A percentile compares a stretch with the other conserved stretches of the same genome.
Conservation (phyloP, 2,797 vertebrate species). For the Rhinophrynus dorsalis region DNA sequence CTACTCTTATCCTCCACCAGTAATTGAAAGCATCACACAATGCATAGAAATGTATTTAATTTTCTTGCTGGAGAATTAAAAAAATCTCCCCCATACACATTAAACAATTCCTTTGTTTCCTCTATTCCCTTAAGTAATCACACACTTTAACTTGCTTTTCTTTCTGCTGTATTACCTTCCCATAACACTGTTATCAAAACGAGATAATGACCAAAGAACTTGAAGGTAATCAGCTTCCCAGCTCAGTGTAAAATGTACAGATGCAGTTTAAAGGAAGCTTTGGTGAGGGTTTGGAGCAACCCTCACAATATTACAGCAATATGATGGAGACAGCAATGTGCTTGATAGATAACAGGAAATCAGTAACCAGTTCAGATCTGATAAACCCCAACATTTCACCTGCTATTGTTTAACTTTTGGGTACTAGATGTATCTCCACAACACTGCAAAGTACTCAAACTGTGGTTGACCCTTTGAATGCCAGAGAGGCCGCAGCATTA, state of each 20-base stretch:
- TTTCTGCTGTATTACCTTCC: conserved; percentile 73
- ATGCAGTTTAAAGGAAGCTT: conserved; percentile 68
- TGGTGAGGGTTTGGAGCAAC: conserved; percentile 51
- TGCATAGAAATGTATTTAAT: neutral
- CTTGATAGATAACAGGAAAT: conserved; percentile 72
- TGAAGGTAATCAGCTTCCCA: conserved; percentile 72
- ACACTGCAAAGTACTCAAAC: too few species aligned
- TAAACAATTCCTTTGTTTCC: conserved; percentile 44
- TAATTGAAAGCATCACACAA: neutral
- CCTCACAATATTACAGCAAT: conserved; percentile 70
- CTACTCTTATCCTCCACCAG: too few species aligned
- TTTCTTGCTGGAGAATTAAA: neutral
- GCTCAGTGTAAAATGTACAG: conserved; percentile 69
- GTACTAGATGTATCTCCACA: too few species aligned
- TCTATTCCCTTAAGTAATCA: conserved; percentile 63
- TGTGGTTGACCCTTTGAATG: too few species aligned
- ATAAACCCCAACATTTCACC: conserved; percentile 69
- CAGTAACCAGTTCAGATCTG: conserved; percentile 63
- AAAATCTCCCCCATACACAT: conserved; percentile 32
- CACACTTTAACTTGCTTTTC: conserved; percentile 65
- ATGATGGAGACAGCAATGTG: conserved; percentile 77
- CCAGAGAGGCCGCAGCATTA: too few species aligned
- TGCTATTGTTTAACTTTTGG: too few species aligned
- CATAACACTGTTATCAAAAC: conserved; percentile 72
- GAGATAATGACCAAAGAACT: conserved; percentile 74